Base-by-base conservation (phyloP, 2,888 invertebrate genomes). In the Chymomyza caudatula region DNA sequence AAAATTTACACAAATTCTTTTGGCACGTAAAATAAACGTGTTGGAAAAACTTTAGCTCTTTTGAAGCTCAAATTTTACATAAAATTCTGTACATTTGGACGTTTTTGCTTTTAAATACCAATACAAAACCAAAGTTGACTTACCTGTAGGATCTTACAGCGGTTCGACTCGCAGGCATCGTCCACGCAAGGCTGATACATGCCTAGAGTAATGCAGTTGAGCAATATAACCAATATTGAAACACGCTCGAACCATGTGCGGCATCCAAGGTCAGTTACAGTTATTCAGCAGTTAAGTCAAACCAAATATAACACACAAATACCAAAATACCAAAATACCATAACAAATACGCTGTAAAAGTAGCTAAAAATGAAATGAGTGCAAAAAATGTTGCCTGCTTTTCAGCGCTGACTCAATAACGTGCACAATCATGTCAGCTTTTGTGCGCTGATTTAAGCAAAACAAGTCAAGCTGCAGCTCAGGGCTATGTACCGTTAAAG, bases 181-280 rank as follows among this genome's bases (percentile, higher is more conserved):
- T 98, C 98, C 87, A 96, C 96, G 91, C 99, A 99, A 22, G 99
- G 99, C 91, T 98, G 97, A 92, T 99, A 99, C 99, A 99, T 99
- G 70, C 99, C 99, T 87, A 99, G 93, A 13, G 99, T 99, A 79
- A 99, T 93, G 92, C 99, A 99, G 93, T 99, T 99, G 88, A 99
- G 93, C 83, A 99, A 92, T 89, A 99, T 99, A 74, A 99, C 98
- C 91, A 97, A 93, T 96, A 99, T 99, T 88, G 98, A 98, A 87
- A 99, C 93, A 80, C 99, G 94, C 92, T 99, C 99, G 92, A 99
- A 99, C 99, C 99, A 99, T 91, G 96, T 97, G 91, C 51, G 63
- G 64, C 67, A 20, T 54, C 53, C 43, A 20, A 37, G 56, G 47
- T 44, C 42, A 49, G 47, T 6, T 25, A 58, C 71, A 74, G 69